phyloP scores from a whole-genome alignment of 1,140 invertebrate genomes.

The Stegodyphus mimosarum region DNA sequence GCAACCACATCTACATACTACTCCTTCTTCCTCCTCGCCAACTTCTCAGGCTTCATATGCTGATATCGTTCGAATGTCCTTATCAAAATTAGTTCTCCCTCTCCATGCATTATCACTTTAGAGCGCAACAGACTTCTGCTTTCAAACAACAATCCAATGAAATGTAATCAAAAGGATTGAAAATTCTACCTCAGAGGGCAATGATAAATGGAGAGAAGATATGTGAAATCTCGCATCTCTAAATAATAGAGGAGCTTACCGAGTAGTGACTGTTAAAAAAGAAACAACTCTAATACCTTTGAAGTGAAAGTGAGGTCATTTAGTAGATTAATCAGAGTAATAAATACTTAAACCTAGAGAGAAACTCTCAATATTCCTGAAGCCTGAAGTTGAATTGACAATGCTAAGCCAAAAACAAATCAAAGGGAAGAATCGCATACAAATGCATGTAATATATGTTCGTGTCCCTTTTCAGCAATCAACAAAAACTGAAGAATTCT shows the following conservation, averaged over 20 bases:
- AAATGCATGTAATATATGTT: background rate
- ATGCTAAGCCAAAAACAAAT: no score
- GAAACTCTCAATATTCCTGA: background rate
- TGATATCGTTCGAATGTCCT: constrained; percentile 76
- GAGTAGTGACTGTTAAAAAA: background rate
- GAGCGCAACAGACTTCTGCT: background rate
- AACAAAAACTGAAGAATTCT: background rate
- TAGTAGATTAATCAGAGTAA: constrained; percentile 34
- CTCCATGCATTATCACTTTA: constrained; percentile 19
- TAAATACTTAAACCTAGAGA: constrained; percentile 50
- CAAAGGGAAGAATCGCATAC: background rate
- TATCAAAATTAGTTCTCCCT: constrained; percentile 39
- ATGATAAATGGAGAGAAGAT: constrained; percentile 16
- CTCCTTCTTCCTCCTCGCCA: constrained; percentile 68
- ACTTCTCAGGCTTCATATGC: constrained; percentile 79
- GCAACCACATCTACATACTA: constrained; percentile 64
- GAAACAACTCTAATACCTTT: background rate
- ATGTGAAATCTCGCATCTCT: background rate
- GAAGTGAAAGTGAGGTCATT: constrained; percentile 26
- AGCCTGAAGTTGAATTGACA: background rate
- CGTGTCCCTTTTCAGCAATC: background rate
- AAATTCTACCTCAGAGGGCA: background rate
- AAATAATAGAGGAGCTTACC: background rate
- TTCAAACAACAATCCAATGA: background rate
- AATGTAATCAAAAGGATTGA: background rate